Base-by-base conservation (phyloP, 2,797 vertebrate species). In the Pelodytes ibericus region DNA sequence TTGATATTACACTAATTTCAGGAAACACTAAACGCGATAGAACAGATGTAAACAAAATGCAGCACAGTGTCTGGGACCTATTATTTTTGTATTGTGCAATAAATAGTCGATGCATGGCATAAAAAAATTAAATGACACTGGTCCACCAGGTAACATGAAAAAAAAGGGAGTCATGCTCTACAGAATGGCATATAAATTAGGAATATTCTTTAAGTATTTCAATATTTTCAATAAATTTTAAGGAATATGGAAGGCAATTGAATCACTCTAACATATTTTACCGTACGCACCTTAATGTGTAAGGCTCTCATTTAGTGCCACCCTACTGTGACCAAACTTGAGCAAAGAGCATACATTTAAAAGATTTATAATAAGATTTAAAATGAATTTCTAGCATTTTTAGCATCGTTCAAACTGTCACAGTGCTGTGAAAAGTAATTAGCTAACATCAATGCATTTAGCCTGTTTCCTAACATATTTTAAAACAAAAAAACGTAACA, bases 361-460 rank as follows among this genome's bases (percentile, higher is more conserved):
- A n/a, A n/a, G n/a, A n/a, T n/a, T n/a, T n/a, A n/a, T n/a, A n/a
- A n/a, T n/a, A n/a, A n/a, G n/a, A n/a, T n/a, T n/a, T 30, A 56
- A 71, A 47, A 25, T 8, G 24, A 72, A 63, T 51, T 62, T 72
- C 70, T 72, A 29, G n/a, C 47, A 41, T 49, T 72, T 72, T 72
- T 41, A 36, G 29, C 70, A 49, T n/a, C 60, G 11, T 49, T 1
- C n/a, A 9, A 39, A 2, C 36, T 13, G 15, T 30, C n/a, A 51
- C 20, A 49, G 27, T 58, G 30, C 44, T n/a, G 26, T 33, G 41
- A 51, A 62, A 56, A 60, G 39, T 63, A 25, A 57, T 74, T 65
- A 58, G 33, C 22, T 70, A 44, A 58, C n/a, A 25, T 49, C 61
- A 53, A 62, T 53, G 22, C 25, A n/a, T 44, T 44, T 25, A 44